Evolutionary conservation across 1,140 invertebrate species (phyloP), one percentile per base, ranked within the genome.

Genomic region (Choristoneura fumiferana): DNA sequence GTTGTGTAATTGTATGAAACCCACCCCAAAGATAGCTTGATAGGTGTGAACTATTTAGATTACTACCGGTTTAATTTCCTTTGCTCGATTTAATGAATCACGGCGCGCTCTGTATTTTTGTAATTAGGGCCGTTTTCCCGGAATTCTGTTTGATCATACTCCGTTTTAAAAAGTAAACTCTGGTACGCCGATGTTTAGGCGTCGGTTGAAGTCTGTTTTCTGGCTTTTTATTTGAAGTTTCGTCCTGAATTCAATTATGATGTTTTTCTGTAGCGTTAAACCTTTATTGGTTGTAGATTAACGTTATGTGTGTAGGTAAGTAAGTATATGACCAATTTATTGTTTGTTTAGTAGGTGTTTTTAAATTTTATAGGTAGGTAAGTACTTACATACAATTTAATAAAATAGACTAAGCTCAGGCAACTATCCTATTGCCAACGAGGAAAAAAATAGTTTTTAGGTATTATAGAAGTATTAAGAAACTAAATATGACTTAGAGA

Each of bases 61-160:
- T 59, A 54, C 58, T 59, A 52, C 58, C 58, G 58, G 58, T 59
- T 54, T 59, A 59, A 59, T 59, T 59, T 59, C 58, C 58, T 59
- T 18, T 36, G 36, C 34, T 49, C 57, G 49, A 58, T 58, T 58
- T 58, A 58, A 58, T 45, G 57, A 58, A 58, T 58, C 57, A 34
- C 57, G 57, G 17, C n/a, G 53, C 9, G 38, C 38, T 38, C 57
- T 58, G 33, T 58, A 53, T 58, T 58, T 58, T 58, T 53, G 45
- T 58, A 58, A 58, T 58, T 58, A 58, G 57, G 49, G 10, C 18
- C 18, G 43, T 9, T 29, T 58, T 58, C 57, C 15, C 33, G 34
- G 57, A 38, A 58, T 34, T 58, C 43, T 35, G 57, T 29, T 49
- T 49, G 43, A 49, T 49, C 17, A 17, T 49, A 17, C 40, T 43